phyloP scores from a whole-genome alignment of 2,113 vertebrate genomes.

The Pyrgilauda ruficollis region DNA sequence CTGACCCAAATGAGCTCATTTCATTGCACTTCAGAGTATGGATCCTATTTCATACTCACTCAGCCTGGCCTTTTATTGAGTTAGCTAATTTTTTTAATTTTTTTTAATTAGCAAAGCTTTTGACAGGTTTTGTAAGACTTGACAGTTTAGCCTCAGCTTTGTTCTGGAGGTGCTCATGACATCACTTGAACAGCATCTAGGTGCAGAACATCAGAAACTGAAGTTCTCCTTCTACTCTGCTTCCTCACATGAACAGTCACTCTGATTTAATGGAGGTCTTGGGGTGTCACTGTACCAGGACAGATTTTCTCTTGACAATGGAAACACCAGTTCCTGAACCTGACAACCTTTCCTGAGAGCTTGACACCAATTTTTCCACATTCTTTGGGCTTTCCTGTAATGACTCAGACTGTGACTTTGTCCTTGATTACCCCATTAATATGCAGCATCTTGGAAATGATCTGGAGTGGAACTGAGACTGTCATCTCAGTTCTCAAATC shows the following conservation, averaged over 20 bases:
- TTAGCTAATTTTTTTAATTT: not conserved
- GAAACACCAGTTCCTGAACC: constrained; percentile 39
- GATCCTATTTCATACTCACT: not conserved
- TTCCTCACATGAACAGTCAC: not conserved
- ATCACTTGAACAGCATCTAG: not conserved
- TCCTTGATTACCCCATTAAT: constrained; percentile 49
- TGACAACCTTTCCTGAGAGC: constrained; percentile 59
- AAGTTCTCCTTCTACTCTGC: not conserved
- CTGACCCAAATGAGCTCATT: not conserved
- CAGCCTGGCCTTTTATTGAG: not conserved
- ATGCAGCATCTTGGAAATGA: constrained; percentile 60
- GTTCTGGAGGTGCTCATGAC: not conserved
- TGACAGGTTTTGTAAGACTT: not conserved
- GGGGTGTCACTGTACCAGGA: not conserved
- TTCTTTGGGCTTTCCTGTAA: constrained; percentile 53
- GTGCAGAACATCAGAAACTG: not conserved
- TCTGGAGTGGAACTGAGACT: constrained; percentile 64
- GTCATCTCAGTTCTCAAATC: not conserved
- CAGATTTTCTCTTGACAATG: not conserved
- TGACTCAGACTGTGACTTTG: constrained; percentile 49
- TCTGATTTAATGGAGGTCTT: not conserved
- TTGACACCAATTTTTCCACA: constrained; percentile 55
- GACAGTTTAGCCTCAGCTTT: not conserved
- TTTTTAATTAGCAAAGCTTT: not conserved
- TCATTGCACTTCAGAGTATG: not conserved